Evolutionary conservation across 1,140 invertebrate genomes (phyloP).

Genomic region (Bombus breviceps): DNA sequence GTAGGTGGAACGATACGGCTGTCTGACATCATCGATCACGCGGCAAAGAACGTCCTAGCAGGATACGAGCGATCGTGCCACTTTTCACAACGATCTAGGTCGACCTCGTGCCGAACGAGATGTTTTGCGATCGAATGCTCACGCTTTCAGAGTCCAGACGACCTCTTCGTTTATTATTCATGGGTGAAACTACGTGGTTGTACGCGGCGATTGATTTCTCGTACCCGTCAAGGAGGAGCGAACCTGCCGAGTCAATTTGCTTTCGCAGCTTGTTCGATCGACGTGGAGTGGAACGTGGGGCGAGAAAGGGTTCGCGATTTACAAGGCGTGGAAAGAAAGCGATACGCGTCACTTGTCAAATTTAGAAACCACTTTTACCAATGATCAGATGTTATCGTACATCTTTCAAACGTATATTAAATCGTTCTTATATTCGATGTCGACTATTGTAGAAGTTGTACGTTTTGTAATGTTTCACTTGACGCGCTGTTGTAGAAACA

Average conservation of each 20-base stretch:
- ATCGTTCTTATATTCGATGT: no score
- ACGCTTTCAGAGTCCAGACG: neutral
- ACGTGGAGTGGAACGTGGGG: neutral
- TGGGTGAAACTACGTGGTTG: slow-evolving; percentile 24
- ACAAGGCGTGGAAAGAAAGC: neutral
- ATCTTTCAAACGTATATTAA: no score
- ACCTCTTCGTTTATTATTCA: slow-evolving; percentile 23
- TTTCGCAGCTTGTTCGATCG: neutral
- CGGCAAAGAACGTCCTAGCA: slow-evolving; percentile 34
- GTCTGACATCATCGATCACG: slow-evolving; percentile 60
- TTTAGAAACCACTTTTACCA: neutral
- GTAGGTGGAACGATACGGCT: slow-evolving; percentile 58
- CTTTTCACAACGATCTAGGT: slow-evolving; percentile 36
- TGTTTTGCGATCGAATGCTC: neutral
- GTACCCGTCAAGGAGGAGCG: neutral
- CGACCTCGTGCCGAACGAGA: neutral
- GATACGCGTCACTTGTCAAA: neutral
- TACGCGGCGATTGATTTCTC: slow-evolving; percentile 33
- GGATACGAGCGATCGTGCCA: slow-evolving; percentile 46
- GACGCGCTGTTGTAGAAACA: no score
- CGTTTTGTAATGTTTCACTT: no score
- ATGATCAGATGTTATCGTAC: no score
- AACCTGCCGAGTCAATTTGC: slow-evolving; percentile 1
- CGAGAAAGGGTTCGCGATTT: neutral
- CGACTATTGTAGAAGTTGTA: no score